Percentiles rank a stretch among this genome's conserved stretches.
Conservation (phyloP, 2,797 vertebrate genomes). For the Schizothorax lantsangensis region DNA sequence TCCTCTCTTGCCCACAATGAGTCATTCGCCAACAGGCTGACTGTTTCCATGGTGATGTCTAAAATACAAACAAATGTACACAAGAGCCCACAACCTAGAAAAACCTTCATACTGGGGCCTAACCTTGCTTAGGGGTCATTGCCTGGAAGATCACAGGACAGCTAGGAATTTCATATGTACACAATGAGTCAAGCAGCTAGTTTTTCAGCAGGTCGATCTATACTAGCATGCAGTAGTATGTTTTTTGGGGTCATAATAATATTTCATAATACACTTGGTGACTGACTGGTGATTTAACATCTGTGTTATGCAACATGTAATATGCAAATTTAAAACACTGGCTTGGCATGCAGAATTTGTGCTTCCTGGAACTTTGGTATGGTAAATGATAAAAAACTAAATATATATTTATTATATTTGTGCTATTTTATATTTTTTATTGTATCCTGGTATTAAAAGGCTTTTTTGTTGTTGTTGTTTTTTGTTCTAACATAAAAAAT, state of each 20-base stretch:
- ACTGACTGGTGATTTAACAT: neutral
- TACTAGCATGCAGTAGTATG: neutral
- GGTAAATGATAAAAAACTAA: neutral
- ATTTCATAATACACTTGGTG: neutral
- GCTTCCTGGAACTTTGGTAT: neutral
- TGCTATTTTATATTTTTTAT: neutral
- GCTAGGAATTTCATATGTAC: slow-evolving; percentile 38
- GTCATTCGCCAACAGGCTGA: slow-evolving; percentile 53
- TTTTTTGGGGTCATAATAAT: neutral
- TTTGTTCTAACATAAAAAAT: neutral
- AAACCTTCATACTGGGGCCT: slow-evolving; percentile 26
- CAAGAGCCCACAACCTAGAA: slow-evolving; percentile 27
- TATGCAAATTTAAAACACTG: neutral
- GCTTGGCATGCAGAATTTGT: neutral
- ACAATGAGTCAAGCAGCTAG: neutral
- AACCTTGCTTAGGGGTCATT: slow-evolving; percentile 35
- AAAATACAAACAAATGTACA: slow-evolving; percentile 56
- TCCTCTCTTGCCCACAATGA: slow-evolving; percentile 59
- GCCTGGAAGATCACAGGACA: slow-evolving; percentile 26
- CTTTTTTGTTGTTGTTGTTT: neutral
- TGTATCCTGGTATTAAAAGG: neutral
- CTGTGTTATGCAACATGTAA: neutral
- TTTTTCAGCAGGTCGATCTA: neutral
- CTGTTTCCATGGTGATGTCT: slow-evolving; percentile 62
- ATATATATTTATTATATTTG: too few species aligned